These are phyloP conservation scores for Varanus komodoensis DNA, from an alignment of 2,113 vertebrate species.

Conservation along the genomic window DNA sequence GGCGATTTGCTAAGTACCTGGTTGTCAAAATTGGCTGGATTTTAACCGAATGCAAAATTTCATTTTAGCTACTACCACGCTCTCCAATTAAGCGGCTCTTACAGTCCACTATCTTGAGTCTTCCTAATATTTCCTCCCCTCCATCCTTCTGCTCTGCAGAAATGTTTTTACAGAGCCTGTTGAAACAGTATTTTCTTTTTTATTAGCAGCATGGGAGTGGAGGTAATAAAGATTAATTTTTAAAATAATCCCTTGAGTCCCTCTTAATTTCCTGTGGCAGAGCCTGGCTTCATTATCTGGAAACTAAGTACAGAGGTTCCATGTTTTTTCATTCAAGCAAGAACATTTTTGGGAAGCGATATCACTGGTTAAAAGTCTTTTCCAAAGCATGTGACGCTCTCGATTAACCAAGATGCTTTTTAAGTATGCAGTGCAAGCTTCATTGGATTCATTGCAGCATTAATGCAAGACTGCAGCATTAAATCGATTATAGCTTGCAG, in stretches of 20 bases:
- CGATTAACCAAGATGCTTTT: conserved; percentile 16
- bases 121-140: conserved; percentile 60
- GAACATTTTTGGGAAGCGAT: not conserved
- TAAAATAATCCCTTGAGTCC: conserved; percentile 71
- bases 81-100: not conserved
- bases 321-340: not conserved
- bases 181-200: conserved; percentile 67
- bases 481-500: conserved; percentile 15
- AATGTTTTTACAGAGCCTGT: conserved; percentile 67
- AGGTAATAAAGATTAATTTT: conserved; percentile 74
- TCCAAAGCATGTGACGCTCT: conserved; percentile 9
- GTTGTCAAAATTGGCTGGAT: conserved; percentile 1
- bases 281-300: conserved; percentile 66
- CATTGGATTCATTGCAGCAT: conserved; percentile 11
- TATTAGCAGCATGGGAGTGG: conserved; percentile 64
- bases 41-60: conserved; percentile 11
- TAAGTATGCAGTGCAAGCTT: conserved; percentile 13
- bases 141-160: conserved; percentile 63
- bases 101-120: not conserved
- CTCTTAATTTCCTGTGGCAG: conserved; percentile 73
- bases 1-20: not conserved
- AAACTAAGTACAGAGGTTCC: conserved; percentile 3
- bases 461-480: conserved; percentile 17
- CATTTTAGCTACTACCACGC: conserved; percentile 11
- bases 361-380: not conserved